Conservation (phyloP, 2,113 vertebrate species). For the Micromys minutus region DNA sequence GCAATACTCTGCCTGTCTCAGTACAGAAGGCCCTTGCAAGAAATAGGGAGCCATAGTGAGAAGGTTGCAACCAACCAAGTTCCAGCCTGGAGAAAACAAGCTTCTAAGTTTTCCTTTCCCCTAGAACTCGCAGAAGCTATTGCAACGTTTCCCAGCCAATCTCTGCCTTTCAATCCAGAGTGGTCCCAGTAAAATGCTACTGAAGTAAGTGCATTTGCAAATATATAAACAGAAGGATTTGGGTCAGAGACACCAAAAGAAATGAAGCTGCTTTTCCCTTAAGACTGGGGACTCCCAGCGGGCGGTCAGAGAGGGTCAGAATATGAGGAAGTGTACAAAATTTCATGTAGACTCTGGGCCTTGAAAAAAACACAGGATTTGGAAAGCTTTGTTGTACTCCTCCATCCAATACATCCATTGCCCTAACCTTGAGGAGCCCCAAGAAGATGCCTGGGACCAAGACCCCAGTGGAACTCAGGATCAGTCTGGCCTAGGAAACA, state of each 20-base stretch:
- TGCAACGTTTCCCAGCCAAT: background rate
- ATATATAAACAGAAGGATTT: background rate
- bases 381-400: background rate
- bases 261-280: background rate
- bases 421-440: too few species aligned
- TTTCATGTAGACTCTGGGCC: background rate
- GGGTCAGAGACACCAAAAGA: background rate
- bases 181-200: background rate
- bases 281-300: background rate
- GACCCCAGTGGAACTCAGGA: background rate
- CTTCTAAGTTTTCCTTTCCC: background rate
- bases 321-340: background rate
- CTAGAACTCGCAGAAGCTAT: background rate
- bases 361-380: background rate
- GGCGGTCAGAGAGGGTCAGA: background rate
- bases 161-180: background rate
- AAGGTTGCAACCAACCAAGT: background rate
- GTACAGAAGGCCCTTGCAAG: background rate
- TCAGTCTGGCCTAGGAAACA: background rate
- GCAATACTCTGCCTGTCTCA: background rate
- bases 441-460: background rate
- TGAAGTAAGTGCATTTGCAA: background rate
- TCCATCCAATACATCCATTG: background rate
- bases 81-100: background rate
- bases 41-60: background rate